Evolutionary conservation across 2,113 vertebrate genomes (phyloP).

Genomic region (Crotalus viridis): DNA sequence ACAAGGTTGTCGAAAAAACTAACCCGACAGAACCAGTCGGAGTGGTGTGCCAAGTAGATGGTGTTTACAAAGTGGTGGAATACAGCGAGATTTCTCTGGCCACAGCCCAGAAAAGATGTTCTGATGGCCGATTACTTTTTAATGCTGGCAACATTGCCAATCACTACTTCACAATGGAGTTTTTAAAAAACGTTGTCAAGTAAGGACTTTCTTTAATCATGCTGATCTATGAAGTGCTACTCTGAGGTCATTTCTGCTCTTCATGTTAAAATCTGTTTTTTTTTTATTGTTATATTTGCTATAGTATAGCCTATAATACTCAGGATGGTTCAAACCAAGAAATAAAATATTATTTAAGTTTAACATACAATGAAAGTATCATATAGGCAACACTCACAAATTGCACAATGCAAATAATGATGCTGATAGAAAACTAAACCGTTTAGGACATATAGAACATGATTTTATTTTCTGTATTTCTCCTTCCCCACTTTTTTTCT

Average conservation of each 20-base stretch:
- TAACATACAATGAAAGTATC: neutral
- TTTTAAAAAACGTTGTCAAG: constrained; percentile 88
- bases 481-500: neutral
- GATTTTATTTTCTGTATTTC: neutral
- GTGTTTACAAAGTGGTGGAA: constrained; percentile 91
- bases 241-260: neutral
- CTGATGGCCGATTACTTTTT: constrained; percentile 88
- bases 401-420: neutral
- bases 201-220: constrained; percentile 61
- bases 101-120: constrained; percentile 84
- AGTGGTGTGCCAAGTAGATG: constrained; percentile 91
- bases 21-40: constrained; percentile 95
- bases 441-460: neutral
- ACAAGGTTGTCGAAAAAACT: constrained; percentile 94
- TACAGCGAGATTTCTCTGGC: constrained; percentile 94
- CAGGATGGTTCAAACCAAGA: neutral
- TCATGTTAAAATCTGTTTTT: neutral
- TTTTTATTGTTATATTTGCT: neutral
- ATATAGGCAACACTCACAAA: neutral
- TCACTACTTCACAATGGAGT: constrained; percentile 90
- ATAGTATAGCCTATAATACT: neutral
- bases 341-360: neutral
- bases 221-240: neutral
- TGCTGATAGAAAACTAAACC: neutral
- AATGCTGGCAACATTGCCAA: constrained; percentile 92